Evolutionary conservation across 2,113 vertebrate species (phyloP).

Genomic region (Bos indicus): DNA sequence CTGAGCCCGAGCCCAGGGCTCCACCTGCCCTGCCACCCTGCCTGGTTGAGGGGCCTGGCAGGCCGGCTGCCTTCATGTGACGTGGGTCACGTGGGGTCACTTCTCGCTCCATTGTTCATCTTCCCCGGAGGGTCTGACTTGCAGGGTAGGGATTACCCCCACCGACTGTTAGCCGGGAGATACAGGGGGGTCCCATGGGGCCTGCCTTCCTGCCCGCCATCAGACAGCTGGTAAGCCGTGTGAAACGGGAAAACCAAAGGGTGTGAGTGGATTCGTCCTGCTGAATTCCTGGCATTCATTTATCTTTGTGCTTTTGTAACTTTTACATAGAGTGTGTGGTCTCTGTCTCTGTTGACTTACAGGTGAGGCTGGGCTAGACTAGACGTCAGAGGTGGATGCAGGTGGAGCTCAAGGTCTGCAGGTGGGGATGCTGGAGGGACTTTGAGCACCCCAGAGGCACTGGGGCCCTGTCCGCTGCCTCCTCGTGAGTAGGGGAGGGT

Average conservation of each 20-base stretch:
- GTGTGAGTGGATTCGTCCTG: not conserved
- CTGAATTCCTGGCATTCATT: not conserved
- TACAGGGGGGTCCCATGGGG: accelerated
- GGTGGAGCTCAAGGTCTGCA: too few species aligned
- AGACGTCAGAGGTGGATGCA: accelerated
- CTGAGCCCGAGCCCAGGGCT: not conserved
- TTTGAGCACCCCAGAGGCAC: accelerated
- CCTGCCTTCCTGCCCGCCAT: not conserved
- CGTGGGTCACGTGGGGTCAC: accelerated
- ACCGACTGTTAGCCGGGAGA: not conserved
- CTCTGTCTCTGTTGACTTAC: not conserved
- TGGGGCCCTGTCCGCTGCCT: not conserved
- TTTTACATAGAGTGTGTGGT: accelerated
- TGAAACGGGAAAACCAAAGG: not conserved
- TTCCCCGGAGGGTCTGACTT: not conserved
- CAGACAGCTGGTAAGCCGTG: not conserved
- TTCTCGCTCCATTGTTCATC: accelerated
- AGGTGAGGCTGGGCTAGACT: accelerated
- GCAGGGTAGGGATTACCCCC: not conserved
- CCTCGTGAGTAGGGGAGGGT: not conserved
- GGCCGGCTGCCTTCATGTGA: accelerated
- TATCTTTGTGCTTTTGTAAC: not conserved
- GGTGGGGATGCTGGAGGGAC: not conserved
- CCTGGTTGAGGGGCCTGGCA: not conserved
- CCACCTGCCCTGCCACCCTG: accelerated